These are phyloP conservation scores for Champsocephalus gunnari DNA, from an alignment of 2,797 vertebrate genomes.

Conservation along the genomic window DNA sequence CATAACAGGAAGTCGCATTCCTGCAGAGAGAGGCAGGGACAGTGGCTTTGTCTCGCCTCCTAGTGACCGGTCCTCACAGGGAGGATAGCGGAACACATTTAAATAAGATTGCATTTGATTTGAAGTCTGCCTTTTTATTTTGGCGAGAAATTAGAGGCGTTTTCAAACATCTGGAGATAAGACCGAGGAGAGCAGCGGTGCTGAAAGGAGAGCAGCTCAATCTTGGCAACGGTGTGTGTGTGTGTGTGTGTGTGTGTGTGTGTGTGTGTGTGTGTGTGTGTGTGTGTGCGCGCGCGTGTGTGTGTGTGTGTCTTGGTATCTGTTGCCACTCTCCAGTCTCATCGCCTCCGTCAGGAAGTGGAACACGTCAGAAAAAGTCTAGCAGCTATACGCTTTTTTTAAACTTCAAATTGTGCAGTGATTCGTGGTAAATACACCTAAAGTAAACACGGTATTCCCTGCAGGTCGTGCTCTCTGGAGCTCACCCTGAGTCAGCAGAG, in stretches of 20 bases:
- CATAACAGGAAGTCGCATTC: slow-evolving; percentile 9
- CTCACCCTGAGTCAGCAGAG: slow-evolving; percentile 53
- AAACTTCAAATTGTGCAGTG: no score
- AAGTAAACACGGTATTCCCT: slow-evolving; percentile 51
- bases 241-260: slow-evolving; percentile 47
- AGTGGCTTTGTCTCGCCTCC: slow-evolving; percentile 6
- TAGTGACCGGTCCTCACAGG: background rate
- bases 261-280: slow-evolving; percentile 36
- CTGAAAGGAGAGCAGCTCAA: slow-evolving; percentile 80
- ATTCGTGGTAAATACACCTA: no score
- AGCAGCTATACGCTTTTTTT: background rate
- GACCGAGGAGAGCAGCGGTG: slow-evolving; percentile 61
- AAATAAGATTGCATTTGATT: background rate
- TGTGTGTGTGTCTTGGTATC: slow-evolving; percentile 28
- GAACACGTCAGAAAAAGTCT: slow-evolving; percentile 15
- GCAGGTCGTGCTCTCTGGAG: slow-evolving; percentile 2
- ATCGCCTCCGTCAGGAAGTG: slow-evolving; percentile 44
- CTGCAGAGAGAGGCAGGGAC: background rate
- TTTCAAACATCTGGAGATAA: slow-evolving; percentile 40
- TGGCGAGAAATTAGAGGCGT: background rate
- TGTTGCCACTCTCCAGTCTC: slow-evolving; percentile 52
- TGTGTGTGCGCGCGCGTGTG: no score
- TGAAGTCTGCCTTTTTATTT: background rate
- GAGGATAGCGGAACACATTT: background rate
- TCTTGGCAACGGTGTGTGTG: slow-evolving; percentile 53